Base-by-base conservation (phyloP, 2,797 vertebrate genomes). In the Oophaga sylvatica region DNA sequence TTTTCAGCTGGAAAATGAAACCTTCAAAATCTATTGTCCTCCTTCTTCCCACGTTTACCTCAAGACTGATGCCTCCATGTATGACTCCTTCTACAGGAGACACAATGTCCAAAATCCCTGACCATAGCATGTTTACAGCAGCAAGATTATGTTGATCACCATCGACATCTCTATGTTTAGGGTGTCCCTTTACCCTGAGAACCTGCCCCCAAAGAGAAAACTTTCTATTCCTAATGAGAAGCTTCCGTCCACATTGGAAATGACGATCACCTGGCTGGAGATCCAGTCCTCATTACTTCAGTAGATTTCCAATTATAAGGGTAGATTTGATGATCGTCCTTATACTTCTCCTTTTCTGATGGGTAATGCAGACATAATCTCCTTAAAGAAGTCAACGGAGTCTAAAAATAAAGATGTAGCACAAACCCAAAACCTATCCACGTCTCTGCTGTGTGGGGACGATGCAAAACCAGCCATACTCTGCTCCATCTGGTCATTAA, bases 1-100 rank as follows among this genome's bases (percentile, higher is more conserved):
- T 17, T 85, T 77, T 68, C 45, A 85, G 84, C 84, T 68, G 75
- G 75, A 67, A 79, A 85, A 68, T 85, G 45, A 77, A 5, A 26
- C 35, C 57, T 60, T 59, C 35, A 45, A 15, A 8, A 63, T 8
- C 26, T 35, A 0, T 8, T n/a, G 11, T 3, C 26, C 17, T 13
- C 68, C 35, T 26, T 31, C 10, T 20, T 41, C 67, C 53, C 48
- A n/a, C 48, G 2, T 35, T 26, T 70, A 57, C 81, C 81, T 70
- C 48, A 15, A 8, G 35, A 31, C 65, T 8, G 20, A 5, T 73
- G 29, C 53, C 67, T 59, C 41, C 60, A 68, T 13, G 20, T 81
- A 45, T 16, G 31, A 31, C 59, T 41, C 62, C 60, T 20, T 10
- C 48, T 1, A 22, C 53, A 8, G 75, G 7, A 13, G 53, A 57